Evolutionary conservation across 2,888 invertebrate genomes (phyloP).

Genomic region (Galeopsomyia nigrocyanea): DNA sequence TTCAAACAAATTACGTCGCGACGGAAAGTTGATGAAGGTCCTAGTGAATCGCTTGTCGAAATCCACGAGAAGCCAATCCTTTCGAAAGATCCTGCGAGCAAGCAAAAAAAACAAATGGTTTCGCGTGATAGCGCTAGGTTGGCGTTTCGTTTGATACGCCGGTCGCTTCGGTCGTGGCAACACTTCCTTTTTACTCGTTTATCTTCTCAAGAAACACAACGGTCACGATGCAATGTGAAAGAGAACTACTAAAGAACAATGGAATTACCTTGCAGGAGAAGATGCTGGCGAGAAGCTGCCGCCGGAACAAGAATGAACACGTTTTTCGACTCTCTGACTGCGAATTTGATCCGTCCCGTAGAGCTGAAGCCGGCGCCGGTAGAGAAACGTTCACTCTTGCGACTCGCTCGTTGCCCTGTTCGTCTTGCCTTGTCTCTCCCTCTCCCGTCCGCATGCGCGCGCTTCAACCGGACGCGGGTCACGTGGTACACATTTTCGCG

Average conservation of each 20-base stretch:
- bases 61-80: neutral
- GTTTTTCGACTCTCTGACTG: slow-evolving; percentile 9
- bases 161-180: slow-evolving; percentile 17
- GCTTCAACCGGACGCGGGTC: neutral
- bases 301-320: neutral
- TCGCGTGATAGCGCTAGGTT: neutral
- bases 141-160: slow-evolving; percentile 32
- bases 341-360: slow-evolving; percentile 10
- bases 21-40: neutral
- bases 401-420: slow-evolving; percentile 8
- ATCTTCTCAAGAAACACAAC: neutral
- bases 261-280: slow-evolving; percentile 15
- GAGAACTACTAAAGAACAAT: neutral
- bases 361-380: slow-evolving; percentile 22
- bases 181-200: slow-evolving; percentile 10
- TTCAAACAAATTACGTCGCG: neutral
- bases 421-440: neutral
- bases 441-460: slow-evolving; percentile 13
- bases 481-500: slow-evolving; percentile 25
- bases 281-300: neutral
- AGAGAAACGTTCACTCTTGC: slow-evolving; percentile 29
- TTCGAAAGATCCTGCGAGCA: neutral
- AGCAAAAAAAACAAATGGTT: slow-evolving; percentile 22
- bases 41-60: too few relatives aligned
- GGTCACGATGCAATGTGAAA: neutral